These are phyloP conservation scores for Chesias legatella DNA, from an alignment of 2,888 invertebrate genomes.

Conservation along the genomic window DNA sequence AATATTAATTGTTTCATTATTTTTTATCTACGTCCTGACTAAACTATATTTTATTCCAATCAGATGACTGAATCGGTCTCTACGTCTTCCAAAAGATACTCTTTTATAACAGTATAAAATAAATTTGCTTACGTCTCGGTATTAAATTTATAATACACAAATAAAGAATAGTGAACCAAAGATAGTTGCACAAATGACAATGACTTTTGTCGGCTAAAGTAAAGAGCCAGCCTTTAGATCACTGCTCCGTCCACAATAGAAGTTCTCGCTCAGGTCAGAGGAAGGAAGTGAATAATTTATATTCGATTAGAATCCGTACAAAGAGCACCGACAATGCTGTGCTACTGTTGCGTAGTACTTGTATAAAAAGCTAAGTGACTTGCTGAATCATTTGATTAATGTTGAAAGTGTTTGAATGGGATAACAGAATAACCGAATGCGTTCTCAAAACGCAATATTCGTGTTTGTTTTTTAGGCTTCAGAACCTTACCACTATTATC, in stretches of 20 bases:
- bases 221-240: slow-evolving; percentile 43
- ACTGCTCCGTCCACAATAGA: slow-evolving; percentile 36
- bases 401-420: slow-evolving; percentile 26
- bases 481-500: too few species aligned
- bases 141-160: background rate
- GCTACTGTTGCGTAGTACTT: slow-evolving; percentile 43
- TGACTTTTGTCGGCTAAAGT: slow-evolving; percentile 38
- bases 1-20: too few species aligned
- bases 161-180: background rate
- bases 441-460: too few species aligned
- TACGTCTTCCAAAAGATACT: too few species aligned
- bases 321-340: slow-evolving; percentile 36
- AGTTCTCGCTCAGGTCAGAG: slow-evolving; percentile 40
- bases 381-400: slow-evolving; percentile 18
- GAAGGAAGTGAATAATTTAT: slow-evolving; percentile 68
- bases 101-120: too few species aligned
- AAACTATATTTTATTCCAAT: too few species aligned
- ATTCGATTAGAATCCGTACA: slow-evolving; percentile 57
- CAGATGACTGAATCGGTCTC: too few species aligned
- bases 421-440: slow-evolving; percentile 6
- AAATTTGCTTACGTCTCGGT: background rate
- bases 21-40: too few species aligned
- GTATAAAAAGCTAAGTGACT: slow-evolving; percentile 34
- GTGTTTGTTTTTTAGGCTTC: too few species aligned
- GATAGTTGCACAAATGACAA: slow-evolving; percentile 28